Evolutionary conservation across 2,113 vertebrate genomes (phyloP), one percentile per base, ranked within the genome.

Genomic region (Synodontis membranacea): DNA sequence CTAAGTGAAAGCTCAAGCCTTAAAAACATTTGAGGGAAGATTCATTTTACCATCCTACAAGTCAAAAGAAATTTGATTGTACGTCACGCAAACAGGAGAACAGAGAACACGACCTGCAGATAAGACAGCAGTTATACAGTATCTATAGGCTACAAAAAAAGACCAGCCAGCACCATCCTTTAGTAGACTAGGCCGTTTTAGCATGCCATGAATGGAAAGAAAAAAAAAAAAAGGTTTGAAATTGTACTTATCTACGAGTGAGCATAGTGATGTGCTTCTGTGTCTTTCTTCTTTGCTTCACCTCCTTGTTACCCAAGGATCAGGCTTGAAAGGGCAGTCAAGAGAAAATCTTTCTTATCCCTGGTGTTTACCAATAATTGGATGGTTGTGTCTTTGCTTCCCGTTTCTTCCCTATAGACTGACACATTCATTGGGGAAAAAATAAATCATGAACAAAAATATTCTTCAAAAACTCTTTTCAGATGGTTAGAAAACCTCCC

Each of bases 301-400:
- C 25, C 31, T 54, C 52, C 42, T 54, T 44, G 17, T 37, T 62
- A 48, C 21, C 75, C 66, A 70, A 50, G 60, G 50, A 60, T 46
- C 80, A 31, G 39, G 60, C 84, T 78, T 80, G 84, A 86, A 85
- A 72, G 72, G 72, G 72, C 80, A 54, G 60, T 81, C 50, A 46
- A 31, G 39, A 28, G 82, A 86, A 58, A 68, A 21, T 17, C 84
- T 82, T 46, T 88, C 54, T 82, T 44, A 86, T 82, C 66, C 78
- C 83, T 89, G 86, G 80, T 50, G 76, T 89, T 89, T 89, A 79
- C 81, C 44, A 31, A 44, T 84, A 89, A 87, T 89, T 84, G 79
- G 83, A 64, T 54, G 37, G 56, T 70, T 56, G 48, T 82, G 62
- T 52, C 81, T 80, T 74, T 84, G 80, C 74, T 37, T 58, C 31